phyloP scores from a whole-genome alignment of 2,113 vertebrate species.

The Euleptes europaea region DNA sequence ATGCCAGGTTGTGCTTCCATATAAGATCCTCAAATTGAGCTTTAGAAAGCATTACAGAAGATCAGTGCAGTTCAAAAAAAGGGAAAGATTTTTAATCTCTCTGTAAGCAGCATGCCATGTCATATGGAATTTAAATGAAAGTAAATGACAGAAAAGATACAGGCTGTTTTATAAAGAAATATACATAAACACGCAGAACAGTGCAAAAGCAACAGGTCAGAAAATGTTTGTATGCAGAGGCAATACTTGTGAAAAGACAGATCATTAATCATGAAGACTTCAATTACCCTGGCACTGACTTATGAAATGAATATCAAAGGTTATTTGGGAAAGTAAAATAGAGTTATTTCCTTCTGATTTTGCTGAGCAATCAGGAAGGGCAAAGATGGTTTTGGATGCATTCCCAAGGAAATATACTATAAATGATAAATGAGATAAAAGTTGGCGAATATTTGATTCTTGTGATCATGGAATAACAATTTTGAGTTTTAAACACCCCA shows the following conservation, averaged over 20 bases:
- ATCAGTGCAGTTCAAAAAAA: constrained; percentile 7
- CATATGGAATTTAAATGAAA: neutral
- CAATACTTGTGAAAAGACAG: constrained; percentile 46
- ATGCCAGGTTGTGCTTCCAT: neutral
- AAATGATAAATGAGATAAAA: constrained; percentile 51
- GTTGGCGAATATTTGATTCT: constrained; percentile 45
- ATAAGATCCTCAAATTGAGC: neutral
- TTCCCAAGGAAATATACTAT: constrained; percentile 45
- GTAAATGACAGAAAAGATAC: neutral
- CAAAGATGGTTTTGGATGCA: constrained; percentile 6
- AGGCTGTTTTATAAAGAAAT: constrained; percentile 16
- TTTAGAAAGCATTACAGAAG: neutral
- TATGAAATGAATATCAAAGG: constrained; percentile 39
- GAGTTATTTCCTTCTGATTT: constrained; percentile 52
- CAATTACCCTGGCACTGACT: constrained; percentile 38
- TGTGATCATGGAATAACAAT: neutral
- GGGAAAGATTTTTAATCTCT: constrained; percentile 18
- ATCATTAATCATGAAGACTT: constrained; percentile 60
- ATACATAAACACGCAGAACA: constrained; percentile 25
- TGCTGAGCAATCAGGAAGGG: constrained; percentile 31
- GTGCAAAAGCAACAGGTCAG: constrained; percentile 9
- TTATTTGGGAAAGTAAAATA: constrained; percentile 49
- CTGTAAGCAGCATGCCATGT: neutral
- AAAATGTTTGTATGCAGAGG: constrained; percentile 38
- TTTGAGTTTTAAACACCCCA: constrained; percentile 23